These are phyloP conservation scores for Eremophila alpestris DNA, from an alignment of 2,797 vertebrate species.

Conservation along the genomic window DNA sequence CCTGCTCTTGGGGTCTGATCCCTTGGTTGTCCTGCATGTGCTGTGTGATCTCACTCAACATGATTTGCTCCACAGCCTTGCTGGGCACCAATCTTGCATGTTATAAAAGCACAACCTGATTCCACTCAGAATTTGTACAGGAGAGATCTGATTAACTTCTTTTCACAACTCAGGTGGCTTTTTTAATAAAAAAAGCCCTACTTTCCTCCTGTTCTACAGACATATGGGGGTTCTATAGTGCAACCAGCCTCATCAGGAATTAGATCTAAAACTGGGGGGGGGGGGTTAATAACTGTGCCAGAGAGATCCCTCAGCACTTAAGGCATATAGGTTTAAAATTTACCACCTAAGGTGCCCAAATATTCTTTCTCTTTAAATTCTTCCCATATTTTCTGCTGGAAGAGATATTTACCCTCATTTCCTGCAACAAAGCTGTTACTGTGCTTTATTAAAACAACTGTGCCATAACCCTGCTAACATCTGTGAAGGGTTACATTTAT, in stretches of 20 bases:
- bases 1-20: neutral
- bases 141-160: neutral
- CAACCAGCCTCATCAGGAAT: neutral
- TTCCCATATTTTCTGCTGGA: conserved; percentile 29
- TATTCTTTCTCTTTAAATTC: conserved; percentile 35
- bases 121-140: neutral
- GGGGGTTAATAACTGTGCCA: neutral
- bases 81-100: neutral
- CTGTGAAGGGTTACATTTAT: neutral
- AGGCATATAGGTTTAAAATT: neutral
- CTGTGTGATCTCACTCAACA: neutral
- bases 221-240: neutral
- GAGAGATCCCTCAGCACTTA: neutral
- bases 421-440: conserved; percentile 40
- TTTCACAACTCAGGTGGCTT: neutral
- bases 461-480: neutral
- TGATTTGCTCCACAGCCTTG: neutral
- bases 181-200: neutral
- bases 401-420: conserved; percentile 44
- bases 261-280: neutral
- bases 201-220: neutral
- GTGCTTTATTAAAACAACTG: neutral
- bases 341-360: neutral
- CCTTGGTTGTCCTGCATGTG: neutral
- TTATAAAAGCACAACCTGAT: neutral